phyloP scores from a whole-genome alignment of 2,797 vertebrate genomes.

The Tapera naevia region DNA sequence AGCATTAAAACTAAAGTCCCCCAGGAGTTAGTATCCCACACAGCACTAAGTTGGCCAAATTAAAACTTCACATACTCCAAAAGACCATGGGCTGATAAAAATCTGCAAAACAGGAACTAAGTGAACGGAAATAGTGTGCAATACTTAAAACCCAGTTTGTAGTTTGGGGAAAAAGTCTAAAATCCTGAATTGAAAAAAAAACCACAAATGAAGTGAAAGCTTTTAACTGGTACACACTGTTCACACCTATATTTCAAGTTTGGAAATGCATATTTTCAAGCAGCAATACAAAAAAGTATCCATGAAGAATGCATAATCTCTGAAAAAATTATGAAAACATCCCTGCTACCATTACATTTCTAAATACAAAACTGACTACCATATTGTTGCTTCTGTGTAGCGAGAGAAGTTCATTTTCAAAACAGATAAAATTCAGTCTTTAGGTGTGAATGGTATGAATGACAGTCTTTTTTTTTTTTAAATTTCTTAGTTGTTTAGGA shows the following conservation, averaged over 20 bases:
- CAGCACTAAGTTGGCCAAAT: conserved; percentile 67
- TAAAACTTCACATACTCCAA: conserved; percentile 51
- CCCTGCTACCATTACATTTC: conserved; percentile 97
- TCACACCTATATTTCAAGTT: conserved; percentile 93
- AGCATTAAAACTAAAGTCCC: conserved; percentile 69
- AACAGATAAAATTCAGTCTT: conserved; percentile 97
- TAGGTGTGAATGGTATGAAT: conserved; percentile 95
- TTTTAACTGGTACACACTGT: conserved; percentile 87
- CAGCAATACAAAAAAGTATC: conserved; percentile 97
- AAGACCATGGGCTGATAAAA: conserved; percentile 61
- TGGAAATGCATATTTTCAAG: conserved; percentile 97
- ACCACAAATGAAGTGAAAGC: conserved; percentile 83
- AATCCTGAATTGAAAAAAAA: conserved; percentile 74
- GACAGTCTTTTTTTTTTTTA: conserved; percentile 85
- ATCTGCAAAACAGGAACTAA: conserved; percentile 62
- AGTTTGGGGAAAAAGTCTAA: conserved; percentile 41
- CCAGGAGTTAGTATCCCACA: conserved; percentile 68
- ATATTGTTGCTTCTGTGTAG: conserved; percentile 99
- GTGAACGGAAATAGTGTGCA: conserved; percentile 56
- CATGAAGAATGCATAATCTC: conserved; percentile 96
- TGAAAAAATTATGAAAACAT: conserved; percentile 99
- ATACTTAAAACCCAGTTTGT: conserved; percentile 67
- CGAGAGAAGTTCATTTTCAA: conserved; percentile 98
- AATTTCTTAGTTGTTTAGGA: conserved; percentile 90
- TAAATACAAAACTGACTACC: conserved; percentile 99